Evolutionary conservation across 2,888 invertebrate genomes (phyloP), one percentile per base, ranked within the genome.

Genomic region (Epistrophe eligans): DNA sequence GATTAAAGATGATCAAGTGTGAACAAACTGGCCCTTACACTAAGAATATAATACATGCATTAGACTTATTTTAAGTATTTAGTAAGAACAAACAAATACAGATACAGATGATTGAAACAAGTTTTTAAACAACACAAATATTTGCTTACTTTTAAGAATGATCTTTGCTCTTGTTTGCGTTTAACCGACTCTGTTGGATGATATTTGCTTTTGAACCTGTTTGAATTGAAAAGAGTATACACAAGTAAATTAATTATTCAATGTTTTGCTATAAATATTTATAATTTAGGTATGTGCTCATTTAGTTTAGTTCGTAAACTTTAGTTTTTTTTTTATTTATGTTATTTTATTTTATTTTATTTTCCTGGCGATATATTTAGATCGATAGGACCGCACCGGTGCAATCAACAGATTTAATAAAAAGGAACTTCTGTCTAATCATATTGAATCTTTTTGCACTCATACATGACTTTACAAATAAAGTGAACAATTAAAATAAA

Each of bases 191-290:
- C 99, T 93, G 98, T 98, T 4, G 99, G 99, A 93, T 99, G 99
- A 92, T 99, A 99, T 94, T 99, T 99, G 90, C 97, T 96, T 94
- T 99, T 98, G 95, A 99, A 99, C 99, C 99, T 99, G 94, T 80
- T 52, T 24, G 45, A 83, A 67, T 32, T 77, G 9, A 73, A 62
- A 55, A 64, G 52, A 32, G 62, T 24, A 24, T 24, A 24, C 62
- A 67, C 60, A 43, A 40, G 67, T 15, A 24, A 73, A 45, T 19
- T 40, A 72, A 8, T 8, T 35, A 17, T 35, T 50, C 3, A 24
- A 15, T 64, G 9, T 8, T 28, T 13, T 62, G 9, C 9, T 15
- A 24, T 64, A 28, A 0, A 35, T 32, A 32, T 32, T 32, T 35
- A 35, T 35, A 9, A 35, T 43, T 45, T 28, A 24, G 24, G 24